Conservation (phyloP, 2,888 invertebrate genomes). For the Asteroscopus sphinx region DNA sequence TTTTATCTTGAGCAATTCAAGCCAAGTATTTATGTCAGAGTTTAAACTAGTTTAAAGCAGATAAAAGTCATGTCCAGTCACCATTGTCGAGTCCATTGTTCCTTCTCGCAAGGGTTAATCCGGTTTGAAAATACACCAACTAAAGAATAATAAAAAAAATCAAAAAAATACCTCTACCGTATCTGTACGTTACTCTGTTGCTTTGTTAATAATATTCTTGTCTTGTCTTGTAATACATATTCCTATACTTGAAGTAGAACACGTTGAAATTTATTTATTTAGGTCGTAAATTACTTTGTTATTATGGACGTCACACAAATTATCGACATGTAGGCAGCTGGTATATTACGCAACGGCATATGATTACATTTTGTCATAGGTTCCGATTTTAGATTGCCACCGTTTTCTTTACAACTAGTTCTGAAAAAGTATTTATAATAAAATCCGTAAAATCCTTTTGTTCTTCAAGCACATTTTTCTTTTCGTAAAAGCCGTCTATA, state of each 20-base stretch:
- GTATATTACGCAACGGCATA: conserved; percentile 2
- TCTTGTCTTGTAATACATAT: too few relatives aligned
- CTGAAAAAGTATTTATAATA: too few relatives aligned
- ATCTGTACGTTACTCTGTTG: conserved; percentile 14
- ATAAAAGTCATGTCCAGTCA: conserved; percentile 38
- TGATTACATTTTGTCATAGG: conserved; percentile 1
- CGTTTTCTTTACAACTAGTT: background rate
- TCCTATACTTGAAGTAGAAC: conserved; percentile 16
- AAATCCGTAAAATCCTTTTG: too few relatives aligned
- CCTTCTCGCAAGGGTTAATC: conserved; percentile 15
- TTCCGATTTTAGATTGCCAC: conserved; percentile 10
- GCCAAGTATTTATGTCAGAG: conserved; percentile 15
- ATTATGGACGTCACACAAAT: conserved; percentile 32
- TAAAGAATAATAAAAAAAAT: too few relatives aligned
- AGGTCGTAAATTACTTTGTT: conserved; percentile 48
- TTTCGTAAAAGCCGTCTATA: too few relatives aligned
- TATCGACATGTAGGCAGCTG: conserved; percentile 33
- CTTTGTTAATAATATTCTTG: conserved; percentile 15
- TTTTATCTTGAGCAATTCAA: conserved; percentile 13
- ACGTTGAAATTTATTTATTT: conserved; percentile 56
- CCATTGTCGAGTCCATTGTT: conserved; percentile 45
- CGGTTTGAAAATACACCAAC: conserved; percentile 49
- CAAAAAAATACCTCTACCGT: conserved; percentile 28
- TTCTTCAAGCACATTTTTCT: too few relatives aligned
- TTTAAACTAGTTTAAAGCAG: conserved; percentile 21